Percentiles rank a stretch among this genome's conserved stretches.
Conservation (phyloP, 2,888 invertebrate genomes). For the Coenonympha glycerion region DNA sequence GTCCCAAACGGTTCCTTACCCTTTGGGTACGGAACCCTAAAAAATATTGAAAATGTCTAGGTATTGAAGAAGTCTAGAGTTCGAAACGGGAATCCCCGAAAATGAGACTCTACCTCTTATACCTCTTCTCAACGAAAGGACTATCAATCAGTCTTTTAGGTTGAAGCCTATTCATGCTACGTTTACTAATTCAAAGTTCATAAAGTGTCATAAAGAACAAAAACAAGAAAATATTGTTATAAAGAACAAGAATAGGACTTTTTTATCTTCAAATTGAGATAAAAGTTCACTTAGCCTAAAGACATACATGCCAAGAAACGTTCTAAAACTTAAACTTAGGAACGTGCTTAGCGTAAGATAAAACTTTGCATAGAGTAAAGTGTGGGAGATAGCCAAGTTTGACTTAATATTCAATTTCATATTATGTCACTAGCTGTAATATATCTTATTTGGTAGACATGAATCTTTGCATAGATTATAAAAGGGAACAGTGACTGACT, state of each 20-base stretch:
- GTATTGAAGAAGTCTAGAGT: too few species aligned
- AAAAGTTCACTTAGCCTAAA: constrained; percentile 43
- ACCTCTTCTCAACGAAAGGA: too few species aligned
- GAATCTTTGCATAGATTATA: too few species aligned
- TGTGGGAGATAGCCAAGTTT: not conserved
- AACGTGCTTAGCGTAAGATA: constrained; percentile 26
- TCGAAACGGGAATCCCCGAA: too few species aligned
- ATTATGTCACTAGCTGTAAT: not conserved
- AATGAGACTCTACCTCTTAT: too few species aligned
- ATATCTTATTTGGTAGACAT: too few species aligned
- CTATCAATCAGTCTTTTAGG: too few species aligned
- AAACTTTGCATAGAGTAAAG: constrained; percentile 19
- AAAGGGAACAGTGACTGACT: too few species aligned
- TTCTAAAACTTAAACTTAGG: constrained; percentile 33
- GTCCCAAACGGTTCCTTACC: too few species aligned
- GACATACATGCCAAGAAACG: constrained; percentile 40
- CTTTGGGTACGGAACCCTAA: too few species aligned
- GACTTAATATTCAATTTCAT: not conserved
- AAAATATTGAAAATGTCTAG: too few species aligned
- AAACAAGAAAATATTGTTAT: not conserved
- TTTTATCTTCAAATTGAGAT: constrained; percentile 40
- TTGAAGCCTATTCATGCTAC: too few species aligned
- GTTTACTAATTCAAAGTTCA: not conserved
- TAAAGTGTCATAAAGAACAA: not conserved
- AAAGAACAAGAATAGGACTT: not conserved